Evolutionary conservation across 2,888 invertebrate species (phyloP), one percentile per base, ranked within the genome.

Genomic region (Hoplodrina blanda): DNA sequence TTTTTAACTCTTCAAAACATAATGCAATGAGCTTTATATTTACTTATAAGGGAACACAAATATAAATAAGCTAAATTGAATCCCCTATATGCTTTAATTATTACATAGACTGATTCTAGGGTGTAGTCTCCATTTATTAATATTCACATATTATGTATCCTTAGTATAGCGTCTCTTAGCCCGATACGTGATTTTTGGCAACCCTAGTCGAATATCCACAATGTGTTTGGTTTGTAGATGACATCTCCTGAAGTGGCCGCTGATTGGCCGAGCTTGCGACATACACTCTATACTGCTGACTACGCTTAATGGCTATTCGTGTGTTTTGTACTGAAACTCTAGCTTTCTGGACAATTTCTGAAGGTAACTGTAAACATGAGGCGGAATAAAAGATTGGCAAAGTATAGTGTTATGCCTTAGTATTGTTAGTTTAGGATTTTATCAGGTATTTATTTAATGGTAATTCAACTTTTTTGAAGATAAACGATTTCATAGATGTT

Each of bases 211-310:
- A 49, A 25, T 63, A 44, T 62, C 59, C 62, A 49, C 61, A 56
- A 50, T 13, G 33, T 75, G 82, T 82, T 79, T 69, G 69, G 52
- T 50, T 69, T 71, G 75, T 60, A 56, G 70, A 69, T 70, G 80
- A 59, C 77, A 73, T 73, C 56, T 82, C 61, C 30, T 65, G 69
- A 78, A 82, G 75, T 80, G 75, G 68, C 41, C 70, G 52, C 75
- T 73, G 80, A 82, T 77, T 80, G 70, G 68, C 25, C 69, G 64
- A 69, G 68, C 56, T 72, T 25, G 69, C 60, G 61, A 72, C 62
- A 46, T 60, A 53, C 65, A 17, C 64, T 20, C 25, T 6, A 2
- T n/a, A 49, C 30, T 67, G 41, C 59, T 52, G 69, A 62, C 78
- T 69, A 30, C 76, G 54, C 49, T 59, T 60, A 69, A 63, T 70